Evolutionary conservation across 30 jellyfish, hydroid and myxozoan genomes (phyloP), one percentile per base, ranked within the genome.

Genomic region (Euphysa ruthae): DNA sequence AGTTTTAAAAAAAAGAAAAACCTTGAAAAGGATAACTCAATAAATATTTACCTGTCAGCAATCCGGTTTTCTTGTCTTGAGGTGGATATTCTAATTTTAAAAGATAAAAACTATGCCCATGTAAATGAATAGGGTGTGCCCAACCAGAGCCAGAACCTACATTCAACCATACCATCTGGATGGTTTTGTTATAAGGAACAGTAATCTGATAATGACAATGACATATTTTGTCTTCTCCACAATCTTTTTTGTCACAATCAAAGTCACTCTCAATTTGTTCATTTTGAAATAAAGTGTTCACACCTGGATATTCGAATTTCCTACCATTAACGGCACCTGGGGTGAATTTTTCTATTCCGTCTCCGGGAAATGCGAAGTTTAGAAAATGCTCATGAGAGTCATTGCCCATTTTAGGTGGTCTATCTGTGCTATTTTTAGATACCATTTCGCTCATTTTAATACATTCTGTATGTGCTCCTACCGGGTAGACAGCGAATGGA

Each of bases 61-160:
- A 29, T 10, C 93, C 96, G 49, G 96, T 86, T 2, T 32, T 26
- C 13, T 62, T 68, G 32, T 86, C 82, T 31, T 73, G 61, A 33
- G 49, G 63, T 15, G 96, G 91, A 60, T 73, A 79, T 15, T 89
- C 96, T 46, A 85, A 72, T 71, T 86, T 86, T 58, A 86, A 26
- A 26, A 79, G 77, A n/a, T 73, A 77, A 68, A 86, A 86, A 52
- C 91, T 81, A 61, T 86, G 93, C 8, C 96, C 96, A 60, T 86
- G 96, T 1, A 86, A 80, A 62, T 86, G 96, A 12, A 86, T 86
- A 15, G 96, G 94, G 35, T 86, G 96, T 21, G 94, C 92, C 73
- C 83, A 88, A 25, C 96, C 96, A 16, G 81, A 58, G 1, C 71
- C 84, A n/a, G 76, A 61, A 30, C 84, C 84, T 73, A 52, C 30